Conservation (phyloP, 2,888 invertebrate genomes). For the Nycteola revayana region DNA sequence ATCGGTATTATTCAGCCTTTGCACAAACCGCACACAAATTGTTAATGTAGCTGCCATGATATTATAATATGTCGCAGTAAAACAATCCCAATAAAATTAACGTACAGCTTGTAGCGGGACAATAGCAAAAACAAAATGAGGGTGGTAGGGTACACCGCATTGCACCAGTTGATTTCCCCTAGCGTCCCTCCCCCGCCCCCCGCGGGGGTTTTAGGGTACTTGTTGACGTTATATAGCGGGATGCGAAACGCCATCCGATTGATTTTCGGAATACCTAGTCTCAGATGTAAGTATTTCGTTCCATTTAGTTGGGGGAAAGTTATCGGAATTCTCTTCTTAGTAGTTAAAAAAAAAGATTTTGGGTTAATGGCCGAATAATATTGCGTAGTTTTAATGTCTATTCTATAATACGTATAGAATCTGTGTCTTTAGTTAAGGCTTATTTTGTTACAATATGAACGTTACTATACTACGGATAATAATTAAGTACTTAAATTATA, state of each 20-base stretch:
- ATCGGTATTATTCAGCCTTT: too few species aligned
- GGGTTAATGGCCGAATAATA: too few species aligned
- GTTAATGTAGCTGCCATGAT: too few species aligned
- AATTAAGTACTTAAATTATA: too few species aligned
- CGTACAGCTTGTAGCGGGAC: constrained; percentile 15
- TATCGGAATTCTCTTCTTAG: too few species aligned
- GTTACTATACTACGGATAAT: too few species aligned
- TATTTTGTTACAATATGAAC: too few species aligned
- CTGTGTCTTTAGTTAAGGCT: too few species aligned
- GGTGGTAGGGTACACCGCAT: constrained; percentile 64
- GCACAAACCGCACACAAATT: too few species aligned
- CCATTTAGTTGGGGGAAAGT: constrained; percentile 2
- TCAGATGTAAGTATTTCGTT: constrained; percentile 3
- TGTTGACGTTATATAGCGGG: constrained; percentile 53
- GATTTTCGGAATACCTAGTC: constrained; percentile 39
- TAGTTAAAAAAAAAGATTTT: too few species aligned
- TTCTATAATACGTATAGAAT: too few species aligned
- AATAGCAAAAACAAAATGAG: constrained; percentile 32
- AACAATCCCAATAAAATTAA: constrained; percentile 56
- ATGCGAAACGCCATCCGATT: constrained; percentile 43
- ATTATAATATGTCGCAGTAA: constrained; percentile 40
- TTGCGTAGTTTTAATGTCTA: too few species aligned
- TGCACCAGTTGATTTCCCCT: constrained; percentile 79
- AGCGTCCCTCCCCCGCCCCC: constrained; percentile 24
- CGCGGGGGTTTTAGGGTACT: constrained; percentile 47